Evolutionary conservation across 1,140 invertebrate genomes (phyloP).

Genomic region (Lasaia peninsularis): DNA sequence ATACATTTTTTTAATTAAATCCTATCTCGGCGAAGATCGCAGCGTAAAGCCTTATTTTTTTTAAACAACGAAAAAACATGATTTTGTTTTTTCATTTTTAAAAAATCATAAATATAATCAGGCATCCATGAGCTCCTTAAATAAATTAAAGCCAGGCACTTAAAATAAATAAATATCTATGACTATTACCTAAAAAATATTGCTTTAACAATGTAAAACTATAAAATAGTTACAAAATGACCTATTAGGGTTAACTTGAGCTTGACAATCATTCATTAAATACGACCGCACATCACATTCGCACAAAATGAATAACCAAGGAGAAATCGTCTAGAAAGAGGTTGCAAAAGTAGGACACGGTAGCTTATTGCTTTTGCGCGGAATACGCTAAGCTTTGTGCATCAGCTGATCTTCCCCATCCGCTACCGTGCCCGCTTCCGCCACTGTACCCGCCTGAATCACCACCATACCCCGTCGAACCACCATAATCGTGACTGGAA

Average conservation of each 20-base stretch:
- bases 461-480: constrained; percentile 71
- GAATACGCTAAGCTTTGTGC: constrained; percentile 86
- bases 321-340: constrained; percentile 59
- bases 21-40: too few species aligned
- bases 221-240: constrained; percentile 42
- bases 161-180: constrained; percentile 29
- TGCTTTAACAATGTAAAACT: constrained; percentile 37
- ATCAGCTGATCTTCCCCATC: constrained; percentile 84
- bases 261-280: constrained; percentile 46
- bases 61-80: not conserved
- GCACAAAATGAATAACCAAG: constrained; percentile 35
- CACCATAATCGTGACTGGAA: constrained; percentile 81
- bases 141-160: constrained; percentile 67
- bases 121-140: constrained; percentile 32
- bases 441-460: constrained; percentile 78
- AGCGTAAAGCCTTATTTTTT: too few species aligned
- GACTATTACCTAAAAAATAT: constrained; percentile 24
- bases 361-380: constrained; percentile 80
- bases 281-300: constrained; percentile 49
- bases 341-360: constrained; percentile 44
- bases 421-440: constrained; percentile 77
- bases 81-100: not conserved
- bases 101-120: not conserved
- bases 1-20: too few species aligned
- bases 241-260: constrained; percentile 36